These are phyloP conservation scores for Ennomos fuscantarius DNA, from an alignment of 2,888 invertebrate genomes.

Conservation along the genomic window DNA sequence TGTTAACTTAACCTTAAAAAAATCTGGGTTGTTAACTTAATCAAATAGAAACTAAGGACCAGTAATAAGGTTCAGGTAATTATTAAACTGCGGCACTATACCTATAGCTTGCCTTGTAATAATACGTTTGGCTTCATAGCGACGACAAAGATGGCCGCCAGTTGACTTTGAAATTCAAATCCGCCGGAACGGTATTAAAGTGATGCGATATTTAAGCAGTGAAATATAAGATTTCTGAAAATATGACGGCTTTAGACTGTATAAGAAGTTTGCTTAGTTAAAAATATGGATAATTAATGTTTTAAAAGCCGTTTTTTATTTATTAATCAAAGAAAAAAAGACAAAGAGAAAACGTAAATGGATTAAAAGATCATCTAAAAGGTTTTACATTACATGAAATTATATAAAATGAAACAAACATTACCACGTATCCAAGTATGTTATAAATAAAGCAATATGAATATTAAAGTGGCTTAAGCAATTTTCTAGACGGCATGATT, in stretches of 20 bases:
- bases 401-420: neutral
- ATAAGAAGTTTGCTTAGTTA: conserved; percentile 6
- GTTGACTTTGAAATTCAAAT: conserved; percentile 81
- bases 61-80: conserved; percentile 6
- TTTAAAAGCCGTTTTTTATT: too few relatives aligned
- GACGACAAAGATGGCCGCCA: conserved; percentile 60
- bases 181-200: conserved; percentile 61
- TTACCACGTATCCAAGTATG: conserved; percentile 7
- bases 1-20: too few relatives aligned
- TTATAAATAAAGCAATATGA: conserved; percentile 23
- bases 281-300: conserved; percentile 15
- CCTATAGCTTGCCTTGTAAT: conserved; percentile 41
- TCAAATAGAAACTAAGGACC: conserved; percentile 20
- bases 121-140: conserved; percentile 44
- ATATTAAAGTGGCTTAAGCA: conserved; percentile 33
- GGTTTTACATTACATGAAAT: too few relatives aligned
- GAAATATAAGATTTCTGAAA: conserved; percentile 71
- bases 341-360: too few relatives aligned
- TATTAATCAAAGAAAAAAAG: too few relatives aligned
- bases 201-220: conserved; percentile 73
- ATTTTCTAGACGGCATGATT: conserved; percentile 48
- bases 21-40: conserved; percentile 30
- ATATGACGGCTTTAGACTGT: conserved; percentile 50
- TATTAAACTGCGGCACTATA: conserved; percentile 10
- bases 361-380: too few relatives aligned